Evolutionary conservation across 2,888 invertebrate species (phyloP).

Genomic region (Leptinotarsa haldemani): DNA sequence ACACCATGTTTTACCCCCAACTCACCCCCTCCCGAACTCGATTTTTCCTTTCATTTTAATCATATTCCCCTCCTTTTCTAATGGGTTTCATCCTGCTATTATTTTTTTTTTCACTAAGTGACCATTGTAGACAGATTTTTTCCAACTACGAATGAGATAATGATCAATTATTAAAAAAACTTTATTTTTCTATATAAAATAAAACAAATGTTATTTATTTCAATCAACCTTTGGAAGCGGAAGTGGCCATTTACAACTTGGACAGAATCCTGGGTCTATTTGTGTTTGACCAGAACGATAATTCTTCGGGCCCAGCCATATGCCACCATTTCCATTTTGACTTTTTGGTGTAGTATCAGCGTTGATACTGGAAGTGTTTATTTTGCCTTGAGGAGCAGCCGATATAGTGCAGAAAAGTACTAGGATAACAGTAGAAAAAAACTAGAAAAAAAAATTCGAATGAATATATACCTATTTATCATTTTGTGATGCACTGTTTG

Average conservation of each 20-base stretch:
- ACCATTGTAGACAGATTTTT: too few relatives aligned
- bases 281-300: background rate
- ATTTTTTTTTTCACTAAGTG: too few relatives aligned
- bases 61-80: too few relatives aligned
- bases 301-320: background rate
- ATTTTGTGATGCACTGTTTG: too few relatives aligned
- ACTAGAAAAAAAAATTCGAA: background rate
- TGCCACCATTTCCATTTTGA: background rate
- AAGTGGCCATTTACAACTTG: background rate
- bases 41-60: too few relatives aligned
- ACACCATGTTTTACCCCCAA: too few relatives aligned
- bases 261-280: constrained; percentile 5
- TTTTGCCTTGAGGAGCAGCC: background rate
- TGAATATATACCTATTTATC: too few relatives aligned
- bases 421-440: background rate
- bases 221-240: background rate
- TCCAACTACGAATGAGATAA: background rate
- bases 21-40: too few relatives aligned
- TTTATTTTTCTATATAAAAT: background rate
- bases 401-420: background rate
- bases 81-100: too few relatives aligned
- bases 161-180: background rate
- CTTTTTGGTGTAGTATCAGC: background rate
- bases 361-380: background rate
- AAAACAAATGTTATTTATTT: background rate